Evolutionary conservation across 2,113 vertebrate species (phyloP).

Genomic region (Daboia siamensis): DNA sequence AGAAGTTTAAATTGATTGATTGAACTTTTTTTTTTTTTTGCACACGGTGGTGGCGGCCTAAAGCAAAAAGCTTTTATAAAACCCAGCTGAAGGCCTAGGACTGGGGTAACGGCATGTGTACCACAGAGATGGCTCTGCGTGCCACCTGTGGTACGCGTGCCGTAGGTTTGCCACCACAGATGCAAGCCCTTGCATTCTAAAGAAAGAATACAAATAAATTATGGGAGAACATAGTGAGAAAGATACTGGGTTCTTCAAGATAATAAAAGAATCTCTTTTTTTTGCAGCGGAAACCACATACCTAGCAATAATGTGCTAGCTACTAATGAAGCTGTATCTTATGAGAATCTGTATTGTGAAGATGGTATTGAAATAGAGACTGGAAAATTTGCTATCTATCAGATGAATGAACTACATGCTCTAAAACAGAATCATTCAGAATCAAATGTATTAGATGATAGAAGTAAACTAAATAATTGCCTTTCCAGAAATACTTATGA

Average conservation of each 20-base stretch:
- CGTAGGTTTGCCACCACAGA: no score
- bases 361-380: not conserved
- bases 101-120: no score
- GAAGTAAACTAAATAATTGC: rapidly evolving
- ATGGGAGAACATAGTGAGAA: not conserved
- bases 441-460: not conserved
- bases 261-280: not conserved
- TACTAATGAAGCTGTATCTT: rapidly evolving
- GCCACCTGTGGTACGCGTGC: no score
- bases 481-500: no score
- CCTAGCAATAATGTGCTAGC: constrained; percentile 48
- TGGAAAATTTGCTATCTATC: not conserved
- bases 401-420: not conserved
- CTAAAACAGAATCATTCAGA: not conserved
- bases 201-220: not conserved
- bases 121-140: no score
- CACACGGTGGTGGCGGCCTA: no score
- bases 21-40: no score
- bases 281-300: constrained; percentile 51
- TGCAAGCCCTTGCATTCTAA: not conserved
- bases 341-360: not conserved
- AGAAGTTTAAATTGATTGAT: no score
- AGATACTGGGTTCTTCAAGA: not conserved
- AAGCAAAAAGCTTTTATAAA: no score
- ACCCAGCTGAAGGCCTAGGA: no score